Conservation (phyloP, 2,797 vertebrate species). For the Taeniopygia guttata region DNA sequence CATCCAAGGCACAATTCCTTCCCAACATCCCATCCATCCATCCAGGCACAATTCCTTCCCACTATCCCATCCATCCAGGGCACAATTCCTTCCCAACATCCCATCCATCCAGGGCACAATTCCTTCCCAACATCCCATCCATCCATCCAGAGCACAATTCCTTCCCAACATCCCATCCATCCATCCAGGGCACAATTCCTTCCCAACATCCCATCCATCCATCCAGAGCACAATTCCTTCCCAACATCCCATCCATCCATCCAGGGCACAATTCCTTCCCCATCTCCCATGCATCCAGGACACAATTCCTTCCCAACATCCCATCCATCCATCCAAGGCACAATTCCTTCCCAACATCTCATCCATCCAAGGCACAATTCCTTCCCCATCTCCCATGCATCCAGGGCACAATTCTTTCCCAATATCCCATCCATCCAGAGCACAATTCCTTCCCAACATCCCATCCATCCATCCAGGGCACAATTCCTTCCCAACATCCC, state of each 20-base stretch:
- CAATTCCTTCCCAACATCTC: neutral
- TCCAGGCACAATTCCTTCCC: neutral
- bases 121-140: neutral
- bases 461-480: neutral
- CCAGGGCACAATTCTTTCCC: neutral
- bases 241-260: neutral
- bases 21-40: neutral
- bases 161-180: neutral
- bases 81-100: neutral
- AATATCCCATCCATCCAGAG: accelerated
- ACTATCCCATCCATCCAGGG: too few species aligned
- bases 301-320: neutral
- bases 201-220: neutral
- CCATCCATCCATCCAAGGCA: neutral
- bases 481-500: neutral
- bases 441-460: too few species aligned
- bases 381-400: neutral
- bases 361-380: neutral
- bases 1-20: neutral
- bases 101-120: neutral
- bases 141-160: neutral
- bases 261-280: too few species aligned
- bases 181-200: neutral
- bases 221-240: neutral
- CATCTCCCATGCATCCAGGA: too few species aligned